Evolutionary conservation across 2,113 vertebrate genomes (phyloP).

Genomic region (Etheostoma cragini): DNA sequence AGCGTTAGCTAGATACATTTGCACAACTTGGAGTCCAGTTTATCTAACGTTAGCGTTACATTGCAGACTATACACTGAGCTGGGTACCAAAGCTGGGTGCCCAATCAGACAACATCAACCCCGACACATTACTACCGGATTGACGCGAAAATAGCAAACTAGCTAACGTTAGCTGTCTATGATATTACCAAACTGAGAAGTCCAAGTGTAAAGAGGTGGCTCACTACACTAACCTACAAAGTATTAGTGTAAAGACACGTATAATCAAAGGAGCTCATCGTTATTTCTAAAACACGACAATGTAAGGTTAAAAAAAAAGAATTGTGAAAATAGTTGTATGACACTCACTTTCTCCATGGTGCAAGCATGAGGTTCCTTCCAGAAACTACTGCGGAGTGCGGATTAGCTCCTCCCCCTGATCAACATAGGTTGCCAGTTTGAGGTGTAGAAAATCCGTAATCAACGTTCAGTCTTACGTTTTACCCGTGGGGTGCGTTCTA

Average conservation of each 20-base stretch:
- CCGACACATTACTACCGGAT: conserved; percentile 32
- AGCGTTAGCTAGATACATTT: too few species aligned
- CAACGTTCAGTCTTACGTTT: background rate
- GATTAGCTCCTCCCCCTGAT: conserved; percentile 72
- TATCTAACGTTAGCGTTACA: background rate
- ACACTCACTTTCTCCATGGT: conserved; percentile 87
- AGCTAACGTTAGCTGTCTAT: conserved; percentile 26
- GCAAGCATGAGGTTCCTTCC: conserved; percentile 86
- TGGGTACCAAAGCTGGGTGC: background rate
- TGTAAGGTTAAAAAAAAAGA: background rate
- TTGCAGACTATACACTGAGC: fast-evolving
- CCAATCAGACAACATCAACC: background rate
- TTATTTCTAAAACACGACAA: background rate
- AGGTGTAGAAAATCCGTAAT: background rate
- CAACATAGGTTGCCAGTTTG: conserved; percentile 73
- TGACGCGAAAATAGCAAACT: conserved; percentile 61
- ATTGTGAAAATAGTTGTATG: conserved; percentile 6
- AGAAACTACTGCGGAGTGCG: conserved; percentile 83
- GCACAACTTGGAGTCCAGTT: fast-evolving
- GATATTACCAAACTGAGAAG: conserved; percentile 27
- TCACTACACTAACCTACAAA: background rate
- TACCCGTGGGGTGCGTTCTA: background rate
- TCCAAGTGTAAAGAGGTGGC: background rate
- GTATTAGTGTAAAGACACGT: background rate
- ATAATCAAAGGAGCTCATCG: background rate